A percentile compares a stretch with the other conserved stretches of the same genome.
Evolutionary conservation across 2,888 invertebrate genomes (phyloP).

Genomic region (Ichneumoninae sp.): DNA sequence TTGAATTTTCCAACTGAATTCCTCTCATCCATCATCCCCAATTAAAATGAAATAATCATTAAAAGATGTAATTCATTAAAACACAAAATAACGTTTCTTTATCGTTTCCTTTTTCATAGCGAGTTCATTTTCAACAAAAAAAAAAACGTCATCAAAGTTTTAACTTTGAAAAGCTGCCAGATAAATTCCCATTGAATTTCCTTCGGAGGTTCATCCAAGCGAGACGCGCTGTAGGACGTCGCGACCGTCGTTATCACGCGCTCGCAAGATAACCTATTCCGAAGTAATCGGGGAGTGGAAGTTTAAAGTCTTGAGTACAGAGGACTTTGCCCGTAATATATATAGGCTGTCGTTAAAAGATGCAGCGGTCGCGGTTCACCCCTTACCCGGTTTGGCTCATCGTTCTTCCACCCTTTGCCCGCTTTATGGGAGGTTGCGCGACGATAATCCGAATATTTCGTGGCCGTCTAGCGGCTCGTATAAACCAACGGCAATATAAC

Average conservation of each 20-base stretch:
- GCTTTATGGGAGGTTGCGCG: constrained; percentile 54
- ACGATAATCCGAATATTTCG: constrained; percentile 70
- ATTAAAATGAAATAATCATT: no score
- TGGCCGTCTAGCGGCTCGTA: constrained; percentile 61
- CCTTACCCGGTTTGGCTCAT: neutral
- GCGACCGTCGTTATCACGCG: neutral
- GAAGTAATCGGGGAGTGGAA: neutral
- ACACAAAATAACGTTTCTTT: no score
- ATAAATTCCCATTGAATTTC: neutral
- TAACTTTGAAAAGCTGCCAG: no score
- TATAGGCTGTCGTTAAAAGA: constrained; percentile 30
- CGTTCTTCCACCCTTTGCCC: constrained; percentile 18
- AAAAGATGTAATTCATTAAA: no score
- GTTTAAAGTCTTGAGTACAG: neutral
- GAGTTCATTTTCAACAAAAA: no score
- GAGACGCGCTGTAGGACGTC: no score
- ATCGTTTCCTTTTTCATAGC: no score
- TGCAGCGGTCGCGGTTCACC: constrained; percentile 13
- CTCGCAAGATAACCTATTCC: constrained; percentile 14
- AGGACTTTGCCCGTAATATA: neutral
- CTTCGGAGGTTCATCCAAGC: neutral
- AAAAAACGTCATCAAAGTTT: no score
- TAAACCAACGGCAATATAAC: constrained; percentile 60
- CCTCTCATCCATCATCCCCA: no score
- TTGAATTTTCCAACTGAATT: no score